Base-by-base conservation (phyloP, 2,113 vertebrate species). In the Erythrocercus mccallii region DNA sequence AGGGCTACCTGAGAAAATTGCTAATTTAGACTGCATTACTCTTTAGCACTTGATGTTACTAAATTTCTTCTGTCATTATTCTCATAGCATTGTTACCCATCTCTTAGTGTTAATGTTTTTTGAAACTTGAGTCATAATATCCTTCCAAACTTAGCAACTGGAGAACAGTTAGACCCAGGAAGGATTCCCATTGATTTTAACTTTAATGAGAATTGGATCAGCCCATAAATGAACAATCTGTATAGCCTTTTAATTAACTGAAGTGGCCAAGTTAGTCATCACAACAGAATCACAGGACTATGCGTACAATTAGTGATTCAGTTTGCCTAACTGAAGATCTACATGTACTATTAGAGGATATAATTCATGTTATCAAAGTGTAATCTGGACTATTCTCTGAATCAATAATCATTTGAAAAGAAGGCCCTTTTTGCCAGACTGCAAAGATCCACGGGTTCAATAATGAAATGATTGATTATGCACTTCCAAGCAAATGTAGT, bases 371-470 rank as follows among this genome's bases (percentile, higher is more conserved):
- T 91, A 88, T 85, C 74, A 69, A 53, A 76, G 62, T 57, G 58
- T 79, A 73, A 88, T 92, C 81, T 90, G 57, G 44, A 81, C 65
- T 81, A 30, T 87, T 84, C 65, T 66, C 33, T 61, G 70, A 76
- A 95, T 94, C 90, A 92, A 93, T 95, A 94, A 94, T 90, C 8
- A 50, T 85, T 80, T 88, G 51, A 77, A 82, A 93, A 89, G 57
- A 86, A 81, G 31, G 60, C 27, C 28, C 58, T 85, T 92, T 94
- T 87, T 90, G 48, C 57, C 45, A 89, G 60, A 51, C 24, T 91
- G 31, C 53, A 79, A 40, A 83, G 81, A 87, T 71, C 54, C 15
- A 47, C 38, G 68, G 17, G n/a, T 91, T 92, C 87, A 82, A 50
- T 91, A 93, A 87, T 27, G 4, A 90, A 88, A 79, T 87, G 25